phyloP scores from a whole-genome alignment of 2,888 invertebrate genomes.

The Deilephila porcellus region DNA sequence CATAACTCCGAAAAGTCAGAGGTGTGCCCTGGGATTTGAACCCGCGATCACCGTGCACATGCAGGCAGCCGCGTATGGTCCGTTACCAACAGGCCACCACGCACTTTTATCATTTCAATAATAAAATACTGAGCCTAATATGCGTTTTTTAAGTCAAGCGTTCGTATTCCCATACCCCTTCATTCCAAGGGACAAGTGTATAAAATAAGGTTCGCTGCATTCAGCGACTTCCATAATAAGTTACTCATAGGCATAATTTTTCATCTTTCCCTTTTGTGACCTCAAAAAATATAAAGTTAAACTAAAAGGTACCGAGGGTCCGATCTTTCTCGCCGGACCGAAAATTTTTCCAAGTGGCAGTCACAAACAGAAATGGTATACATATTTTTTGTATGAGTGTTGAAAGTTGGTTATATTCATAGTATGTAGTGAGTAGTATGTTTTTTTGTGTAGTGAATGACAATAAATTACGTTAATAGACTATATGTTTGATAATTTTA shows the following conservation, averaged over 20 bases:
- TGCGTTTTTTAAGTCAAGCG: background rate
- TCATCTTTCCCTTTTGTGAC: slow-evolving; percentile 19
- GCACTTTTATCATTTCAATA: too few species aligned
- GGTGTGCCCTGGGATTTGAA: too few species aligned
- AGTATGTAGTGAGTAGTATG: too few species aligned
- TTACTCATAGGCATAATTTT: slow-evolving; percentile 26
- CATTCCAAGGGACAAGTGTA: slow-evolving; percentile 10
- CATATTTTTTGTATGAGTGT: background rate
- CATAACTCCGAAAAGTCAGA: too few species aligned
- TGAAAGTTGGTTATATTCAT: too few species aligned
- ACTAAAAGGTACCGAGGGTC: slow-evolving; percentile 26
- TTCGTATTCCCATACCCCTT: background rate
- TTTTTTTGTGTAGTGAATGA: too few species aligned
- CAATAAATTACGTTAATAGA: too few species aligned
- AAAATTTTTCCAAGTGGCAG: slow-evolving; percentile 7
- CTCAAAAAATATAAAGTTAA: slow-evolving; percentile 26
- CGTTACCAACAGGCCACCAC: too few species aligned
- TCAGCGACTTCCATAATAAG: slow-evolving; percentile 18
- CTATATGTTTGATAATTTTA: too few species aligned
- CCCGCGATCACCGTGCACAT: too few species aligned
- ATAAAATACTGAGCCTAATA: too few species aligned
- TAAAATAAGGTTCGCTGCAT: slow-evolving; percentile 7
- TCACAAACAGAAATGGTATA: background rate
- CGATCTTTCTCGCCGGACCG: slow-evolving; percentile 16
- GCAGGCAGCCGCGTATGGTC: too few species aligned